Evolutionary conservation across 2,113 vertebrate genomes (phyloP), one percentile per base, ranked within the genome.

Genomic region (Cathartes aura): DNA sequence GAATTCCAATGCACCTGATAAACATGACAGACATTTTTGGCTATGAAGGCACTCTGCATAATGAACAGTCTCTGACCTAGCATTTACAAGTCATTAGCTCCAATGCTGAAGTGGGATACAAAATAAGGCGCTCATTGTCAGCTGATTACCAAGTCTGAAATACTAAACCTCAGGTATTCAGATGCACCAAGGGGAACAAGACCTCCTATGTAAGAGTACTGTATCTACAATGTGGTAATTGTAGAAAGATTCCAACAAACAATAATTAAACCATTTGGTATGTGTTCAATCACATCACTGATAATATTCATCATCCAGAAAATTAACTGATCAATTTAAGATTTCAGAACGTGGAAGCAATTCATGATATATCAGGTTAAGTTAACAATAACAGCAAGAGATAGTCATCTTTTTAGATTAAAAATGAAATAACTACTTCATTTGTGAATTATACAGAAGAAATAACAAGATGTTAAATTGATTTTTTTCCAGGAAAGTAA

Each of bases 81-180:
- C 63, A 91, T 93, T 94, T 97, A 95, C 63, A 96, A 97, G 84
- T 96, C 90, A 98, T 97, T 98, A 97, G 89, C 74, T 96, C 68
- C 89, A 96, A 26, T n/a, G 84, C 48, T 89, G 82, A 96, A 93
- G 38, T 30, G 72, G 87, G 72, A 29, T 52, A 92, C 66, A 97
- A 96, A 86, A 98, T 97, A 98, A 98, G 96, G 91, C 81, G 11
- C 48, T 89, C 90, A 98, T 84, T 98, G 96, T 98, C 86, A 93
- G 53, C 67, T 88, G 85, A 89, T 97, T 94, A 98, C 97, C 82
- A 96, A 95, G 84, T 87, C 82, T 95, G 96, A 98, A 98, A 98
- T 63, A 97, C 96, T 97, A 98, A 93, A 98, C 97, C 95, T 90
- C 56, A 94, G 89, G 87, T 94, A 98, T 97, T 95, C 95, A 89